Evolutionary conservation across 2,888 invertebrate species (phyloP).

Genomic region (Diadegma fenestrale): DNA sequence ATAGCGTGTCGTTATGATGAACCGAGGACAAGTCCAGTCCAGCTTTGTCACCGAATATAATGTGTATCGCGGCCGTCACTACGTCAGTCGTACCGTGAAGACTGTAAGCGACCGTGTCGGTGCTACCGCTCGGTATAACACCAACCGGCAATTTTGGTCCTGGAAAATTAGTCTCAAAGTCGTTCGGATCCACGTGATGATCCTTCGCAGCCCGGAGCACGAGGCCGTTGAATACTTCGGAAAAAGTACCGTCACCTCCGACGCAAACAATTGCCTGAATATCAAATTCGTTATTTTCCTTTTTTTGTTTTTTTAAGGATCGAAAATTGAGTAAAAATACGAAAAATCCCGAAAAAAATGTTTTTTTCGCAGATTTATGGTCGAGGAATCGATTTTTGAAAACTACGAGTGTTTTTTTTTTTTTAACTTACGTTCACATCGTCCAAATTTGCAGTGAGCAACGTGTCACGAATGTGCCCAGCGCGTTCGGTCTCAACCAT

Average conservation of each 20-base stretch:
- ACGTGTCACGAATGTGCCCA: conserved; percentile 91
- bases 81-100: conserved; percentile 93
- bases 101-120: conserved; percentile 92
- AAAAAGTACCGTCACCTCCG: conserved; percentile 95
- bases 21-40: conserved; percentile 92
- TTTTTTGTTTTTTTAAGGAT: not conserved
- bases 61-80: conserved; percentile 92
- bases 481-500: conserved; percentile 90
- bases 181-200: conserved; percentile 86
- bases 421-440: conserved; percentile 80
- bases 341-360: not conserved
- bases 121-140: conserved; percentile 91
- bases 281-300: not conserved
- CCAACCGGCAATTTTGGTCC: conserved; percentile 87
- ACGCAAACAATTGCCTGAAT: conserved; percentile 91
- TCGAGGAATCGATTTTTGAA: not conserved
- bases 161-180: conserved; percentile 85
- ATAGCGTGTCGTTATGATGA: conserved; percentile 87
- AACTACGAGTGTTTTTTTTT: no score
- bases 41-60: conserved; percentile 91
- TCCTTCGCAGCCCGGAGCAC: conserved; percentile 87
- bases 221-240: conserved; percentile 92
- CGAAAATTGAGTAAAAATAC: not conserved
- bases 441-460: conserved; percentile 87
- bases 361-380: not conserved